Evolutionary conservation across 2,888 invertebrate species (phyloP).

Genomic region (Carterocephalus palaemon): DNA sequence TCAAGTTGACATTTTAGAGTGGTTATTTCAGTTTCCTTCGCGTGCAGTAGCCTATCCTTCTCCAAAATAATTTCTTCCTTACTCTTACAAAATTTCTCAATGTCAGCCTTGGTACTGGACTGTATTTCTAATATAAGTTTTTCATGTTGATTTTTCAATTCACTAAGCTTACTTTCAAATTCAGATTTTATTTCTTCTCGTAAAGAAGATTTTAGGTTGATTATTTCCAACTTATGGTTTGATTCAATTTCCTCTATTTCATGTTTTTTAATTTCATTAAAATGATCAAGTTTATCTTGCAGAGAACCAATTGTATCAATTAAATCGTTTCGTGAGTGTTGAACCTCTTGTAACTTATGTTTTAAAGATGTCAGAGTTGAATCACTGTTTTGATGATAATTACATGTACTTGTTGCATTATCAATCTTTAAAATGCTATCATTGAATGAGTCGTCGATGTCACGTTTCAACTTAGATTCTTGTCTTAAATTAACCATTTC

Average conservation of each 20-base stretch:
- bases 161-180: slow-evolving; percentile 53
- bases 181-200: slow-evolving; percentile 46
- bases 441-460: slow-evolving; percentile 29
- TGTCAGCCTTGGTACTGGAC: slow-evolving; percentile 40
- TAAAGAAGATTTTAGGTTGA: slow-evolving; percentile 43
- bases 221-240: slow-evolving; percentile 53
- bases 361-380: slow-evolving; percentile 47
- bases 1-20: slow-evolving; percentile 46
- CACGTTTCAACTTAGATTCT: slow-evolving; percentile 37
- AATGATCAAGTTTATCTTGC: slow-evolving; percentile 50
- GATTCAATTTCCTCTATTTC: slow-evolving; percentile 56
- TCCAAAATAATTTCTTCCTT: slow-evolving; percentile 43
- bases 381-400: slow-evolving; percentile 41
- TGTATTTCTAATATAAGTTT: slow-evolving; percentile 42
- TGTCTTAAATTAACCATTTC: slow-evolving; percentile 51
- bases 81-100: slow-evolving; percentile 35
- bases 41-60: slow-evolving; percentile 48
- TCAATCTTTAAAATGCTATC: slow-evolving; percentile 41
- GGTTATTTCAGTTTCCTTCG: slow-evolving; percentile 50
- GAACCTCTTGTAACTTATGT: slow-evolving; percentile 50
- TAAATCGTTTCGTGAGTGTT: slow-evolving; percentile 47
- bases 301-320: slow-evolving; percentile 47
- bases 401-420: slow-evolving; percentile 42
- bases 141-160: slow-evolving; percentile 48
- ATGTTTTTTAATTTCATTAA: slow-evolving; percentile 48